A percentile compares a stretch with the other conserved stretches of the same genome.
Conservation (phyloP, 2,113 vertebrate genomes). For the Etia nguti region DNA sequence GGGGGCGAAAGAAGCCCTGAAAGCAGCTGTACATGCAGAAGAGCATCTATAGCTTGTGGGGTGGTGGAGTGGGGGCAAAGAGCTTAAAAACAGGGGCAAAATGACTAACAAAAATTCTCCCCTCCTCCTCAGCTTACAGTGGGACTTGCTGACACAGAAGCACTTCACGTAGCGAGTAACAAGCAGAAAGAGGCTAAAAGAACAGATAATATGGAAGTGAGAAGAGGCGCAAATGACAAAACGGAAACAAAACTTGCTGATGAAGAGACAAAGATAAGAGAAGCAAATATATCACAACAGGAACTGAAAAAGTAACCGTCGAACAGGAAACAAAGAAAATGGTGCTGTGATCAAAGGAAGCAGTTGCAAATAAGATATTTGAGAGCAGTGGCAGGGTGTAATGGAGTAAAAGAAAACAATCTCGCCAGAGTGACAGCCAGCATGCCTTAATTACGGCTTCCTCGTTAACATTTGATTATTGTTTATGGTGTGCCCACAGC, state of each 20-base stretch:
- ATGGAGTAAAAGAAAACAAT: slow-evolving; percentile 2
- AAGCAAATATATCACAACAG: background rate
- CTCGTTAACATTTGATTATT: slow-evolving; percentile 60
- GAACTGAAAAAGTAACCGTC: background rate
- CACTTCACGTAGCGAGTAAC: background rate
- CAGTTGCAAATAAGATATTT: background rate
- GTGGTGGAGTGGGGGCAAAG: background rate
- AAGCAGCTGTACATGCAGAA: background rate
- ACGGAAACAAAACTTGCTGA: background rate
- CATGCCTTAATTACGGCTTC: slow-evolving; percentile 12
- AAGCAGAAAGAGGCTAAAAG: background rate
- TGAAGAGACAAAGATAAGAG: background rate
- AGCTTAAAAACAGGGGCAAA: background rate
- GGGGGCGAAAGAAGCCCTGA: background rate
- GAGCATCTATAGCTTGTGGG: background rate
- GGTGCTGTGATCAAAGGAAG: background rate
- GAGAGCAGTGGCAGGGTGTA: background rate
- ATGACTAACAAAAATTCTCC: slow-evolving; percentile 14
- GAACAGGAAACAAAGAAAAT: background rate
- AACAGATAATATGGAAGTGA: background rate
- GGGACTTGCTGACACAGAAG: slow-evolving; percentile 4
- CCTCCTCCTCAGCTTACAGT: background rate
- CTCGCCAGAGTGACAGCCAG: background rate
- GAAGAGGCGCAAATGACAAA: background rate
- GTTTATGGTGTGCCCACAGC: slow-evolving; percentile 41